phyloP scores from a whole-genome alignment of 2,113 vertebrate species.

The Geococcyx californianus region DNA sequence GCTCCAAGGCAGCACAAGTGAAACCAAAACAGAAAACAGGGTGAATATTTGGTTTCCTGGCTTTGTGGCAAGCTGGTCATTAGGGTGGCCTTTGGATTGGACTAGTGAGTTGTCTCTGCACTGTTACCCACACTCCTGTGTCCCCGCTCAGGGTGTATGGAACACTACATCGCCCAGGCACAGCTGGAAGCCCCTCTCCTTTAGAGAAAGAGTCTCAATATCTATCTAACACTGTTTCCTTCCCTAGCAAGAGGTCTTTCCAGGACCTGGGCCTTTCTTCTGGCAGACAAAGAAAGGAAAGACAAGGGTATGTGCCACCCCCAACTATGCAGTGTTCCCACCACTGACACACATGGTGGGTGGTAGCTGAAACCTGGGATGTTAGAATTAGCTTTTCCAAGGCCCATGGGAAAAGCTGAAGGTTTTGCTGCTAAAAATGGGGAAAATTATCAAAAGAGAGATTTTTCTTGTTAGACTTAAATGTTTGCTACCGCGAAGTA shows the following conservation, averaged over 20 bases:
- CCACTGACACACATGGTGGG: rapidly evolving
- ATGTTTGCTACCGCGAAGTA: neutral
- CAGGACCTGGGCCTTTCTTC: neutral
- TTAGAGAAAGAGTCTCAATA: neutral
- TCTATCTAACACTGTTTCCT: neutral
- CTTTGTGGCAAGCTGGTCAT: neutral
- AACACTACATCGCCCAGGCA: rapidly evolving
- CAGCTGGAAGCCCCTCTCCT: neutral
- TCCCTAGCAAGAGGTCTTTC: neutral
- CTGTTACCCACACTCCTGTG: rapidly evolving
- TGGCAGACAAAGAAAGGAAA: neutral
- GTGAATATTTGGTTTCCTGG: neutral
- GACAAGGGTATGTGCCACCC: neutral
- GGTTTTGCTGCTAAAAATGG: neutral
- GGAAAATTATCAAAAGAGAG: neutral
- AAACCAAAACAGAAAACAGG: neutral
- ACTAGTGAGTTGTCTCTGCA: neutral
- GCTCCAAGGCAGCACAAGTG: neutral
- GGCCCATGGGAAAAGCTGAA: neutral
- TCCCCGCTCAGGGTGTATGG: rapidly evolving
- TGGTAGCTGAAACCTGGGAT: neutral
- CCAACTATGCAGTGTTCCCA: neutral
- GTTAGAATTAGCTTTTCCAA: neutral
- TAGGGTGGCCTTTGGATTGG: neutral
- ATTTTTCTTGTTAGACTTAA: neutral